A percentile compares a stretch with the other conserved stretches of the same genome.
Evolutionary conservation across 2,797 vertebrate genomes (phyloP).

Genomic region (Leontopithecus rosalia): DNA sequence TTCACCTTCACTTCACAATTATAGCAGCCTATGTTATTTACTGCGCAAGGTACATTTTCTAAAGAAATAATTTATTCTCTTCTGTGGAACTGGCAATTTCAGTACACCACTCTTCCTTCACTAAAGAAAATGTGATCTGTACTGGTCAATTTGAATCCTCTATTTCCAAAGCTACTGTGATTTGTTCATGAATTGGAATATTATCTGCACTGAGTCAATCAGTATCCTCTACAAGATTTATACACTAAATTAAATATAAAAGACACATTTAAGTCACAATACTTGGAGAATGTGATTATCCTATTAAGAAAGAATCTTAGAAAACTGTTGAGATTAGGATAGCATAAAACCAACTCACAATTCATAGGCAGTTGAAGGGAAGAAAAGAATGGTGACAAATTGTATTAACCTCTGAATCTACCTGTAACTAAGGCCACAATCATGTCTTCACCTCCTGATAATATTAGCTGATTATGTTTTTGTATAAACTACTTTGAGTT

Average conservation of each 20-base stretch:
- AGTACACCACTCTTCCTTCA: neutral
- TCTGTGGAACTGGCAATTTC: neutral
- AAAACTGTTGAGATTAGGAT: neutral
- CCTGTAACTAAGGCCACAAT: neutral
- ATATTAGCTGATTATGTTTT: neutral
- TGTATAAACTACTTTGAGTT: neutral
- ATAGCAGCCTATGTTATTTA: slow-evolving; percentile 29
- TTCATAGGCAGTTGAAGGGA: neutral
- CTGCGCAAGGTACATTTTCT: slow-evolving; percentile 27
- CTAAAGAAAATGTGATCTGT: neutral
- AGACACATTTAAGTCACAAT: neutral
- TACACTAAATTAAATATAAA: slow-evolving; percentile 6
- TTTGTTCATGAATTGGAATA: neutral
- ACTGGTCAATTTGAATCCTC: neutral
- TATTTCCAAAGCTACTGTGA: neutral
- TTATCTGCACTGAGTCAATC: neutral
- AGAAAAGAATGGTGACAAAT: neutral
- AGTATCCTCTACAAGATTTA: neutral
- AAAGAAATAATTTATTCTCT: slow-evolving; percentile 39
- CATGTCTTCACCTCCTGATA: neutral
- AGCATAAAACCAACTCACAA: neutral
- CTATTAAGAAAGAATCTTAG: neutral
- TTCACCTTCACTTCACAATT: slow-evolving; percentile 55
- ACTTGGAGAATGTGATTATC: neutral
- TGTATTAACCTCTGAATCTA: neutral